Evolutionary conservation across 2,888 invertebrate species (phyloP), one percentile per base, ranked within the genome.

Genomic region (Agrotis exclamationis): DNA sequence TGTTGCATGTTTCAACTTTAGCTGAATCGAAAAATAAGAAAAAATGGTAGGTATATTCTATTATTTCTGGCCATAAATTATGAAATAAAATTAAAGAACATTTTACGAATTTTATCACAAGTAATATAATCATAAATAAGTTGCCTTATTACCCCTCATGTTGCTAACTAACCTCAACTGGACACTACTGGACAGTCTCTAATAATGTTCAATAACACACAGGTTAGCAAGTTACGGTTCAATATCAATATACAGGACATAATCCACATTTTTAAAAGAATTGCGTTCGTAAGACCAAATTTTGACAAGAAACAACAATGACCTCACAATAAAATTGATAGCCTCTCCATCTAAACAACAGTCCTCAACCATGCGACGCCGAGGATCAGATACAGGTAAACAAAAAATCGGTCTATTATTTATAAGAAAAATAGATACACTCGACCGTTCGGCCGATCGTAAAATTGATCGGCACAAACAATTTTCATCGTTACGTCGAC

Each of bases 401-500:
- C 54, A 80, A 72, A 79, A 83, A 75, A 76, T 74, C 28, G 58
- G 48, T 63, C 63, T 51, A 63, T 74, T 73, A 85, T 79, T 80
- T 85, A 74, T 71, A 79, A 73, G 77, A 75, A 80, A 79, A 76
- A 85, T 85, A 79, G 76, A 73, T 75, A 74, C 74, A 54, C 68
- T 80, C 74, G 78, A 70, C 74, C 79, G 80, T 79, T 63, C 70
- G 76, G 65, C 72, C 68, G 77, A 74, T 85, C 76, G 51, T 82
- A 85, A 85, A 85, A 84, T 82, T 77, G 84, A 80, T 85, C 78
- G 77, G 80, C 82, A 76, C 80, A 76, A 82, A 85, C 82, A 82
- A 80, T 85, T 86, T 86, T 82, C 76, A 86, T 83, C 85, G 72
- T 65, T 72, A 73, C 81, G 62, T 65, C 76, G 78, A 79, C 76